Evolutionary conservation across 2,113 vertebrate species (phyloP), one percentile per base, ranked within the genome.

Genomic region (Odontophorus gujanensis): DNA sequence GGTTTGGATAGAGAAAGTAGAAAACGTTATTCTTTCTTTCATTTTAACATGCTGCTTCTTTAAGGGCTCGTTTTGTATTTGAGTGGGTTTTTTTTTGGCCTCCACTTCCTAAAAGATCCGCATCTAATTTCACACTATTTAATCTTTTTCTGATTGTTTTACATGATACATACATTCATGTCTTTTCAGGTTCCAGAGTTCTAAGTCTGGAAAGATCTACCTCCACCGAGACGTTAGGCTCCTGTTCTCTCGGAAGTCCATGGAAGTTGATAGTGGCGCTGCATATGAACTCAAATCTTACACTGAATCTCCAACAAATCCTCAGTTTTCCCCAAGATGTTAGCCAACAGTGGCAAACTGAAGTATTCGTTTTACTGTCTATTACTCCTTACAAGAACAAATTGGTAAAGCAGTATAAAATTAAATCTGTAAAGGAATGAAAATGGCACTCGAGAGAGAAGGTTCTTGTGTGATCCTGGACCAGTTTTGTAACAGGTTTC

Each of bases 171-270:
- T 18, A 12, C 92, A 59, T 62, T 87, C 72, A 16, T 97, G 11
- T 94, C 68, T 93, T 85, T 90, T 74, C 95, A 99, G 99, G 99
- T 99, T 99, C 98, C 99, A 99, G 98, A 99, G 99, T 98, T 99
- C 99, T 36, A 99, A 99, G 98, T 99, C 99, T 98, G 99, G 99
- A 97, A 99, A 99, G 99, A 99, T 99, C 99, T 99, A 99, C 99
- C 99, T 99, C 99, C 99, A 99, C 93, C 98, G 99, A 98, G 99
- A 99, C 97, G 98, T 99, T 94, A 98, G 99, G 90, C 98, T 99
- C 96, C 98, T 99, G 58, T 99, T 99, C 97, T 99, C 99, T 95
- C 98, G 99, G 94, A 99, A 99, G 98, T 99, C 99, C 93, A 99
- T 99, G 99, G 99, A 99, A 99, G 99, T 99, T 94, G 99, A 99